phyloP scores from a whole-genome alignment of 1,140 invertebrate species.

The Sinella curviseta region DNA sequence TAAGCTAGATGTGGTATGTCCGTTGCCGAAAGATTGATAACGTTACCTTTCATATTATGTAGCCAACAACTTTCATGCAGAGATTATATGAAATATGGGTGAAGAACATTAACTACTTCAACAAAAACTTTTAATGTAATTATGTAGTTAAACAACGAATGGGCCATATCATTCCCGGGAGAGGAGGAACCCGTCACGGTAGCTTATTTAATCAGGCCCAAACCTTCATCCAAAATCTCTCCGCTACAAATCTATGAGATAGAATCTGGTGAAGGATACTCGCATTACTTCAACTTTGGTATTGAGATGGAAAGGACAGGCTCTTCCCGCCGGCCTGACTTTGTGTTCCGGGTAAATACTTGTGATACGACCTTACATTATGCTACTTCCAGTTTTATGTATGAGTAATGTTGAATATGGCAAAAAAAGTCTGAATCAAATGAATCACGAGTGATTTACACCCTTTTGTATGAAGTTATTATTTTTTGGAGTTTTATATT shows the following conservation, averaged over 20 bases:
- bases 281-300: conserved; percentile 38
- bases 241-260: conserved; percentile 34
- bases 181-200: conserved; percentile 28
- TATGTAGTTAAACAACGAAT: conserved; percentile 28
- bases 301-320: conserved; percentile 34
- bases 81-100: not conserved
- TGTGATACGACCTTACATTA: no score
- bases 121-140: not conserved
- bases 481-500: no score
- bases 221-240: conserved; percentile 27
- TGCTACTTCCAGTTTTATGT: no score
- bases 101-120: not conserved
- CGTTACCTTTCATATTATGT: no score
- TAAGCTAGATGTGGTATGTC: conserved; percentile 9
- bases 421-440: no score
- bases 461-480: no score
- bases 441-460: no score
- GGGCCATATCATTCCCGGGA: conserved; percentile 39
- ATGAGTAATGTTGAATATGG: no score
- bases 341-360: conserved; percentile 14
- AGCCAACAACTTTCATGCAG: not conserved
- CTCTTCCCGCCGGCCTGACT: conserved; percentile 29
- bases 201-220: conserved; percentile 32
- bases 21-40: no score
- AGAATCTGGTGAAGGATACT: conserved; percentile 34